Base-by-base conservation (phyloP, 2,888 invertebrate genomes). In the Oegoconia quadripuncta region DNA sequence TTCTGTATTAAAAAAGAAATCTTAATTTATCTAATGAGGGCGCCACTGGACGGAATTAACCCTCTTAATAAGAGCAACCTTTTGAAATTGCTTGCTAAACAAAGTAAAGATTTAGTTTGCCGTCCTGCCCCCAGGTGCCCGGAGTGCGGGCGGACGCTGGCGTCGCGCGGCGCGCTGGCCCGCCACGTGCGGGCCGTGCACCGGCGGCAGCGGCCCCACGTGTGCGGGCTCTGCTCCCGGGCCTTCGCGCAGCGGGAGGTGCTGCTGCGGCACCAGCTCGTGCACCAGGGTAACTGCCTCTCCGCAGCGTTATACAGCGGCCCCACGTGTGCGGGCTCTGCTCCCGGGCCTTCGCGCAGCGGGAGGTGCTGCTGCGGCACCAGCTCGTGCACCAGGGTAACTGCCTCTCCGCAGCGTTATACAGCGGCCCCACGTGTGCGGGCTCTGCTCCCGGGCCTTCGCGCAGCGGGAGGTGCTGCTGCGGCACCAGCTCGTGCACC, bases 181-280 rank as follows among this genome's bases (percentile, higher is more conserved):
- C 89, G 94, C 0, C 94, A 94, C 70, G 88, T 88, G 73, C 88
- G 92, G 39, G 35, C 13, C 38, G 90, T 91, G 34, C 94, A 94
- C 73, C 91, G 91, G 0, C 92, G 91, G 46, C 89, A 89, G 63
- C 58, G 63, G 14, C 76, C 79, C 33, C 64, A 59, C 69, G 50
- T 48, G 23, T 83, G 83, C 59, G 11, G 37, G 20, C 14, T 18
- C n/a, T 83, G 83, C 62, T 50, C 42, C 2, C 59, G 69, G 2
- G 18, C 89, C 33, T 94, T 94, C 69, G 90, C 92, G n/a, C 94
- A 94, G 74, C 91, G 91, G 39, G 93, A 92, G 66, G 92, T 93
- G 50, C 79, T 92, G 32, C 75, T 89, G 46, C 67, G 92, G 0
- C 93, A 93, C 66, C 70, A 88, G 58, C 89, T 91, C 7, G 59